Evolutionary conservation across 2,113 vertebrate species (phyloP).

Genomic region (Sinosuthora webbiana): DNA sequence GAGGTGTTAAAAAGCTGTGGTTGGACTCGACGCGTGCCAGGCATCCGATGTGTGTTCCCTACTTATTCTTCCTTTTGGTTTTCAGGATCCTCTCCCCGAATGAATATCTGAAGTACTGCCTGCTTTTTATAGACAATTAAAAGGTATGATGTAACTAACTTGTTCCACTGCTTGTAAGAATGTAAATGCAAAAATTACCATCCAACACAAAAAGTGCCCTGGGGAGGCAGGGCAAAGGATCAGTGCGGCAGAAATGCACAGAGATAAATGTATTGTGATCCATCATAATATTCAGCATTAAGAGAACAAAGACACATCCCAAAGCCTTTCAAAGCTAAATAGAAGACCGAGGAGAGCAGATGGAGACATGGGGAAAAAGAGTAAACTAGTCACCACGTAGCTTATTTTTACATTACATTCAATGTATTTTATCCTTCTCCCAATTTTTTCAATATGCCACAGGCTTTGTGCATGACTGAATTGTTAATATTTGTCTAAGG

Average conservation of each 20-base stretch:
- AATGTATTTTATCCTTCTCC: background rate
- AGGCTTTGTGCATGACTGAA: background rate
- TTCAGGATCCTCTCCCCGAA: background rate
- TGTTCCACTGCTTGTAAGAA: background rate
- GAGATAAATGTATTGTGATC: background rate
- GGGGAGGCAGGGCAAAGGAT: background rate
- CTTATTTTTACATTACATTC: constrained; percentile 12
- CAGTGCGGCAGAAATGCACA: background rate
- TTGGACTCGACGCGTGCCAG: background rate
- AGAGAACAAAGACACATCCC: background rate
- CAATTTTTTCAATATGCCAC: background rate
- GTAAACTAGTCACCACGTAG: background rate
- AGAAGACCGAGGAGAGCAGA: background rate
- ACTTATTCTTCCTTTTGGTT: background rate
- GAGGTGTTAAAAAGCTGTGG: background rate
- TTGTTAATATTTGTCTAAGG: background rate
- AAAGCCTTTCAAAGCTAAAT: background rate
- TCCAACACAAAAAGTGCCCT: background rate
- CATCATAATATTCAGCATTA: background rate
- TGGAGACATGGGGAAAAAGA: background rate
- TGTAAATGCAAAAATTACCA: background rate
- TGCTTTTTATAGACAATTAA: background rate
- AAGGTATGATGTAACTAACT: background rate
- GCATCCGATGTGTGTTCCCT: background rate
- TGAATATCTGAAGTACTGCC: background rate